phyloP scores from a whole-genome alignment of 2,113 vertebrate genomes.

The Onychostruthus taczanowskii region DNA sequence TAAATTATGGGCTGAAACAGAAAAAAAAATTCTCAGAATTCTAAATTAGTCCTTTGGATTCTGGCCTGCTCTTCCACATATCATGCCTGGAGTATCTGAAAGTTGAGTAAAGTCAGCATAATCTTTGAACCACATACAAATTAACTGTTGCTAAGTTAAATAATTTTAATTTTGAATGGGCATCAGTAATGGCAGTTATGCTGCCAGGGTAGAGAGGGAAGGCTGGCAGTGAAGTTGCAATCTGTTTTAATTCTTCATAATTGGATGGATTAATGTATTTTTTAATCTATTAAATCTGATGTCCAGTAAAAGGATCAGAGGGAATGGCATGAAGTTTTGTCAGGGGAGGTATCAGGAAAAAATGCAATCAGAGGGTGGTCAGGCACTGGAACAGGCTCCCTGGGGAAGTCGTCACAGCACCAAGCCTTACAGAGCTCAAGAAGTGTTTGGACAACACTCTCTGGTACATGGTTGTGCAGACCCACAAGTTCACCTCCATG shows the following conservation, averaged over 20 bases:
- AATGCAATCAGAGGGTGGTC: no score
- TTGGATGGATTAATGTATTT: not conserved
- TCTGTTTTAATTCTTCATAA: not conserved
- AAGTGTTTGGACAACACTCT: not conserved
- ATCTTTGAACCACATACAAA: not conserved
- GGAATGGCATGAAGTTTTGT: not conserved
- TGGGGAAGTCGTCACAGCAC: accelerated
- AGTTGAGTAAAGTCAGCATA: not conserved
- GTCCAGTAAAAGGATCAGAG: not conserved
- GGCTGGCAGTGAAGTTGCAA: not conserved
- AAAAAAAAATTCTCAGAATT: not conserved
- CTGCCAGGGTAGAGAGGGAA: not conserved
- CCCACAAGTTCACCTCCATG: not conserved
- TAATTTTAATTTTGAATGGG: not conserved
- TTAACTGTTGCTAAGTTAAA: not conserved
- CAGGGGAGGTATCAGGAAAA: not conserved
- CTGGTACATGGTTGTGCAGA: not conserved
- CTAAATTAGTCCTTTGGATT: not conserved
- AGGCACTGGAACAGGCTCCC: not conserved
- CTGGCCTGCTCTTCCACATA: not conserved
- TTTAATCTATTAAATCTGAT: not conserved
- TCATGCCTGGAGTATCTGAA: not conserved
- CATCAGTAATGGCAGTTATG: not conserved
- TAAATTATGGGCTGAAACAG: not conserved
- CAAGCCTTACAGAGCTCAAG: not conserved